phyloP scores from a whole-genome alignment of 2,797 vertebrate species.

The Austrolebias charrua region DNA sequence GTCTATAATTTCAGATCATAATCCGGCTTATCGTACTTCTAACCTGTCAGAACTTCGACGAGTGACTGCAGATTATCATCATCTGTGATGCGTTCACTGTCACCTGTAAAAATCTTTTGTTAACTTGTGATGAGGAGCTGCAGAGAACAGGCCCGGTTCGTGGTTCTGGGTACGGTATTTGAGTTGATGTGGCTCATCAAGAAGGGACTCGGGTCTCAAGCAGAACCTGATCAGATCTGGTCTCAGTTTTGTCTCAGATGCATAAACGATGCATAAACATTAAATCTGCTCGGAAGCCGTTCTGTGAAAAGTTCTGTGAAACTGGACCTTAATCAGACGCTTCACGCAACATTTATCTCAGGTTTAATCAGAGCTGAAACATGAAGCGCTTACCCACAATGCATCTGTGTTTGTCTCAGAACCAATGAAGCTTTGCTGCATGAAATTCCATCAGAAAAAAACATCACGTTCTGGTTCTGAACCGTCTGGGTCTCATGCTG shows the following conservation, averaged over 20 bases:
- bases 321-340: too few relatives aligned
- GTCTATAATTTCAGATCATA: too few relatives aligned
- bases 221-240: not conserved
- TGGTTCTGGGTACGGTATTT: not conserved
- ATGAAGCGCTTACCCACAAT: slow-evolving; percentile 15
- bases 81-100: not conserved
- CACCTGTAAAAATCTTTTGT: not conserved
- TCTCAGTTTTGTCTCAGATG: not conserved
- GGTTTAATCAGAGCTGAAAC: not conserved
- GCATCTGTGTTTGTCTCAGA: not conserved
- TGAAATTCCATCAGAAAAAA: slow-evolving; percentile 6
- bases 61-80: too few relatives aligned
- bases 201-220: too few relatives aligned
- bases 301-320: too few relatives aligned
- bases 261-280: not conserved
- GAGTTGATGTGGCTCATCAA: not conserved
- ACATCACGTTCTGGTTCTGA: not conserved
- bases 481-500: not conserved
- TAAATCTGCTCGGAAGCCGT: not conserved
- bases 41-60: not conserved
- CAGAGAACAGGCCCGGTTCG: too few relatives aligned
- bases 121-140: not conserved
- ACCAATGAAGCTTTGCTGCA: not conserved
- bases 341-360: too few relatives aligned
- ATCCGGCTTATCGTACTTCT: too few relatives aligned